A percentile compares a stretch with the other conserved stretches of the same genome.
phyloP scores from a whole-genome alignment of 2,888 invertebrate genomes.

The Scotopteryx bipunctaria region DNA sequence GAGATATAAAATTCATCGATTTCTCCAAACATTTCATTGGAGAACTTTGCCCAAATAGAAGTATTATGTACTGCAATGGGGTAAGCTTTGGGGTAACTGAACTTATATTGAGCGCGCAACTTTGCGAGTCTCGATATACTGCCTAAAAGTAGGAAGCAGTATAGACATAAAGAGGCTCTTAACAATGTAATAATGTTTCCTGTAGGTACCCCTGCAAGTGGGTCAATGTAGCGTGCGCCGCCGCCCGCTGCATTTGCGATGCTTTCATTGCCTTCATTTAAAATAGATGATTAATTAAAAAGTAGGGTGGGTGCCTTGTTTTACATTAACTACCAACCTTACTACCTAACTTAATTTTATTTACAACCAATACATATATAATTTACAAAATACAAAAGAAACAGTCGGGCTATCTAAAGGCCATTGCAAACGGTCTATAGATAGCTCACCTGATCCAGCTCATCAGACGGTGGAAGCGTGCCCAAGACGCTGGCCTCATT shows the following conservation, averaged over 20 bases:
- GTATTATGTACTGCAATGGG: constrained; percentile 8
- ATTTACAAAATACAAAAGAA: too few species aligned
- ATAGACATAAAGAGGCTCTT: constrained; percentile 65
- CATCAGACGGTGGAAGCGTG: too few species aligned
- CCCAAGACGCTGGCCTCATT: too few species aligned
- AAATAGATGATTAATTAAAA: constrained; percentile 48
- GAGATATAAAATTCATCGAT: constrained; percentile 77
- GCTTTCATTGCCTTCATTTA: constrained; percentile 65
- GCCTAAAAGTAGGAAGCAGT: constrained; percentile 49
- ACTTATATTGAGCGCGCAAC: background rate
- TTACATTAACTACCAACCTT: background rate
- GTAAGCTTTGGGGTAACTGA: constrained; percentile 12
- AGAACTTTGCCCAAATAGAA: constrained; percentile 26
- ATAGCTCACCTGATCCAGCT: too few species aligned
- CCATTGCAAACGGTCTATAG: too few species aligned
- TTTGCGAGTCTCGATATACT: background rate
- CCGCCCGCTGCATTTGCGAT: constrained; percentile 32
- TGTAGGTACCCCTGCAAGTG: constrained; percentile 60
- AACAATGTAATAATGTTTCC: constrained; percentile 53
- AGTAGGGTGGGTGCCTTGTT: too few species aligned
- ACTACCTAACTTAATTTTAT: background rate
- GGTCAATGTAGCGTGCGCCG: constrained; percentile 51
- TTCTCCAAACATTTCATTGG: constrained; percentile 53
- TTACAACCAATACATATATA: too few species aligned
- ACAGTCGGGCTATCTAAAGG: too few species aligned